Percentiles rank a stretch among this genome's conserved stretches.
phyloP scores from a whole-genome alignment of 2,113 vertebrate species.

The Tretioscincus oriximinensis region DNA sequence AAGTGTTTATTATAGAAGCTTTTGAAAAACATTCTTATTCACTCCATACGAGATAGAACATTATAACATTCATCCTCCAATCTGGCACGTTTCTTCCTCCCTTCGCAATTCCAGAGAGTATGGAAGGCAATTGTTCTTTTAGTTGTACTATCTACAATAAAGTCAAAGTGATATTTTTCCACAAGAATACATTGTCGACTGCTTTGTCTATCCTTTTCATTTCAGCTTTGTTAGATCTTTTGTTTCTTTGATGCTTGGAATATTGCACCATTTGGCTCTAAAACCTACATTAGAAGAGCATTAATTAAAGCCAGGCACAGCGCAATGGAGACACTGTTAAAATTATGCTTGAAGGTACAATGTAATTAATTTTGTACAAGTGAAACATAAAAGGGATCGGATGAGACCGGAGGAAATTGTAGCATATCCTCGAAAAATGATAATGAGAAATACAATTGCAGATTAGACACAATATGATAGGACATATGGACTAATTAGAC shows the following conservation, averaged over 20 bases:
- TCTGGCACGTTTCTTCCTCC: conserved; percentile 33
- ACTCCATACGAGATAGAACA: conserved; percentile 26
- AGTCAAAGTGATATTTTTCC: conserved; percentile 59
- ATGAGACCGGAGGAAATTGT: conserved; percentile 66
- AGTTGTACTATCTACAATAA: conserved; percentile 31
- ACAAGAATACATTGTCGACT: conserved; percentile 47
- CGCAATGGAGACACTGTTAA: conserved; percentile 67
- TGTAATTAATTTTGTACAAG: conserved; percentile 82
- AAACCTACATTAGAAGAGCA: conserved; percentile 75
- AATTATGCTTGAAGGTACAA: conserved; percentile 77
- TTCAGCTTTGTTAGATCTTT: conserved; percentile 71
- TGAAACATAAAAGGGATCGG: conserved; percentile 70
- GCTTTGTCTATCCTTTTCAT: conserved; percentile 57
- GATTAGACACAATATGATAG: conserved; percentile 66
- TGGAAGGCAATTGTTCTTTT: conserved; percentile 16
- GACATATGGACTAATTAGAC: conserved; percentile 63
- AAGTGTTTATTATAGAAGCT: no score
- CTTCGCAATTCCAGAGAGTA: conserved; percentile 35
- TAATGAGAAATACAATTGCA: conserved; percentile 67
- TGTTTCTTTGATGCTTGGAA: conserved; percentile 75
- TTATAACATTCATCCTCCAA: conserved; percentile 29
- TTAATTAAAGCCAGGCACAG: conserved; percentile 76
- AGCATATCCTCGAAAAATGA: conserved; percentile 61
- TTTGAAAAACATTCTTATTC: conserved; percentile 40
- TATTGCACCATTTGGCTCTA: conserved; percentile 73